Percentiles rank a stretch among this genome's conserved stretches.
Evolutionary conservation across 2,113 vertebrate genomes (phyloP).

Genomic region (Hippocampus zosterae): DNA sequence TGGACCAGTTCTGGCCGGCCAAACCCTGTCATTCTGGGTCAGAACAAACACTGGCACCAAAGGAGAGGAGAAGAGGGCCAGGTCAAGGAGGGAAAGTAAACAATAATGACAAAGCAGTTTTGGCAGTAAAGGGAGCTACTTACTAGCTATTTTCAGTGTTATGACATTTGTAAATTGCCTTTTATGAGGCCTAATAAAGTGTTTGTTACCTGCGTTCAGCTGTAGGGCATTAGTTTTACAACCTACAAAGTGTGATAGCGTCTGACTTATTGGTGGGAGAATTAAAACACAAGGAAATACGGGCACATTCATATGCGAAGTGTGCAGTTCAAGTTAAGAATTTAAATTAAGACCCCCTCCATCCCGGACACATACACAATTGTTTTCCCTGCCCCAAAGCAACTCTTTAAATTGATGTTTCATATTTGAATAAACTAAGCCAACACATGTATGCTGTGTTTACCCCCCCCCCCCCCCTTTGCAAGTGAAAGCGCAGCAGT

Average conservation of each 20-base stretch:
- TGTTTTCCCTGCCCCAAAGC: slow-evolving; percentile 33
- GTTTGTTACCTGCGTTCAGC: slow-evolving; percentile 51
- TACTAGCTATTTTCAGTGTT: slow-evolving; percentile 10
- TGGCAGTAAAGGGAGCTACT: not conserved
- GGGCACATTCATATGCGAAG: slow-evolving; percentile 17
- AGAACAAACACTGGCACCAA: slow-evolving; percentile 64
- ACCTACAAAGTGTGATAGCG: slow-evolving; percentile 48
- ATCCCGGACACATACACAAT: not conserved
- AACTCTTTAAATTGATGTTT: slow-evolving; percentile 30
- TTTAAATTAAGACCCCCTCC: slow-evolving; percentile 25
- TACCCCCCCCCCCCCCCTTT: slow-evolving; percentile 9
- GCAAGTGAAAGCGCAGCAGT: slow-evolving; percentile 43
- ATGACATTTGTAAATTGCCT: slow-evolving; percentile 46
- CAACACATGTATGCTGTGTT: slow-evolving; percentile 10
- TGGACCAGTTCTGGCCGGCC: slow-evolving; percentile 61
- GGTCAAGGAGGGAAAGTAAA: slow-evolving; percentile 55
- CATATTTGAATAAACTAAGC: slow-evolving; percentile 25
- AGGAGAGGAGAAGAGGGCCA: slow-evolving; percentile 46
- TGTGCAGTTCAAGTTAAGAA: not conserved
- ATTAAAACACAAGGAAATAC: slow-evolving; percentile 40
- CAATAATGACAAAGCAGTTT: slow-evolving; percentile 62
- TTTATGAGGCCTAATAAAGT: slow-evolving; percentile 54
- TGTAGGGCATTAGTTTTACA: slow-evolving; percentile 48
- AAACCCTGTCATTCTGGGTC: slow-evolving; percentile 65
- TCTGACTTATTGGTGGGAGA: slow-evolving; percentile 51